phyloP scores from a whole-genome alignment of 2,888 invertebrate species.

The Heliothis peltigera region DNA sequence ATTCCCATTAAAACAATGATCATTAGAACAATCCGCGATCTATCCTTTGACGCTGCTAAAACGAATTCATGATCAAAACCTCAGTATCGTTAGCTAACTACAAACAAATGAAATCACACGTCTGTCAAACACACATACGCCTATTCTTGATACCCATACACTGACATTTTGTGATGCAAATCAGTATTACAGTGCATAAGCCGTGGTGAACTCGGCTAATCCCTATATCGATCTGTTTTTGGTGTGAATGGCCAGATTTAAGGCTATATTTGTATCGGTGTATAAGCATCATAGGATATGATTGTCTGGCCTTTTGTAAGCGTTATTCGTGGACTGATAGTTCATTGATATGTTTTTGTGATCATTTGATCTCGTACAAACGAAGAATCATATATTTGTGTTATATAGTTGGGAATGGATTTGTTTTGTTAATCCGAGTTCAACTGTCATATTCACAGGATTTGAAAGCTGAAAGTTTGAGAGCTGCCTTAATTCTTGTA shows the following conservation, averaged over 20 bases:
- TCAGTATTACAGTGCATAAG: slow-evolving; percentile 48
- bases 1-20: too few relatives aligned
- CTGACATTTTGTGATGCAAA: slow-evolving; percentile 59
- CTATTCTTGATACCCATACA: slow-evolving; percentile 21
- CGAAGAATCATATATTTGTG: neutral
- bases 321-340: neutral
- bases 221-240: slow-evolving; percentile 41
- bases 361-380: too few relatives aligned
- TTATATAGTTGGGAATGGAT: neutral
- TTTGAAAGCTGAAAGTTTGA: too few relatives aligned
- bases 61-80: neutral
- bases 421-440: too few relatives aligned
- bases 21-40: neutral
- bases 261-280: neutral
- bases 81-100: neutral
- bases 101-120: slow-evolving; percentile 21
- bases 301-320: slow-evolving; percentile 17
- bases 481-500: too few relatives aligned
- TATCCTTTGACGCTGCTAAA: neutral
- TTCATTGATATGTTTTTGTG: neutral
- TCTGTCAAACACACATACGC: slow-evolving; percentile 16
- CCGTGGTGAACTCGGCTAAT: slow-evolving; percentile 42
- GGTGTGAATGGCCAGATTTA: slow-evolving; percentile 12
- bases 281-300: slow-evolving; percentile 1
- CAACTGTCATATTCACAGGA: too few relatives aligned